phyloP scores from a whole-genome alignment of 2,797 vertebrate species.

The Apodemus agrarius region DNA sequence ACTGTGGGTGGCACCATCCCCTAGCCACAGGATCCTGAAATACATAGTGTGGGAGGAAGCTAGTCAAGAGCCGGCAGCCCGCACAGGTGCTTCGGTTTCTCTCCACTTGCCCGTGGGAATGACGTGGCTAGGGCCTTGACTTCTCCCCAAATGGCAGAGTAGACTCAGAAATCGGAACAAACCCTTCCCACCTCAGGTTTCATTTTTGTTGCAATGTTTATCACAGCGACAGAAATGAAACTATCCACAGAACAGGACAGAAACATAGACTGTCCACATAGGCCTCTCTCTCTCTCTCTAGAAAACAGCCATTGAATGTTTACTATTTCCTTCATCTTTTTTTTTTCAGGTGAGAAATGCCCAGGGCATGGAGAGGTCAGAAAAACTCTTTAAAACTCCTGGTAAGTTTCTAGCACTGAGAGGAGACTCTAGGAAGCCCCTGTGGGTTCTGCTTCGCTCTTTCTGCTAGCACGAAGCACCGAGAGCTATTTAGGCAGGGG shows the following conservation, averaged over 20 bases:
- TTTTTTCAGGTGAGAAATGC: not conserved
- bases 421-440: not conserved
- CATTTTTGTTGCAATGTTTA: not conserved
- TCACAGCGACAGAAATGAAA: not conserved
- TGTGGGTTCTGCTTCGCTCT: not conserved
- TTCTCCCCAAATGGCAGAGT: not conserved
- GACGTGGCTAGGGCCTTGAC: not conserved
- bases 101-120: not conserved
- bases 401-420: not conserved
- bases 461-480: not conserved
- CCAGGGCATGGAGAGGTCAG: constrained; percentile 13
- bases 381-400: constrained; percentile 1
- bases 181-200: not conserved
- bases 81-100: not conserved
- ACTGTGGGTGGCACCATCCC: not conserved
- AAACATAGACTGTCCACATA: not conserved
- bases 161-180: not conserved
- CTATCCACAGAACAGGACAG: too few relatives aligned
- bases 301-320: not conserved
- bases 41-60: not conserved
- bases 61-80: not conserved
- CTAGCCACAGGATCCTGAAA: not conserved
- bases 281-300: not conserved
- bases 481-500: not conserved
- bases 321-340: not conserved